Evolutionary conservation across 2,888 invertebrate species (phyloP).

Genomic region (Drosophila merina): DNA sequence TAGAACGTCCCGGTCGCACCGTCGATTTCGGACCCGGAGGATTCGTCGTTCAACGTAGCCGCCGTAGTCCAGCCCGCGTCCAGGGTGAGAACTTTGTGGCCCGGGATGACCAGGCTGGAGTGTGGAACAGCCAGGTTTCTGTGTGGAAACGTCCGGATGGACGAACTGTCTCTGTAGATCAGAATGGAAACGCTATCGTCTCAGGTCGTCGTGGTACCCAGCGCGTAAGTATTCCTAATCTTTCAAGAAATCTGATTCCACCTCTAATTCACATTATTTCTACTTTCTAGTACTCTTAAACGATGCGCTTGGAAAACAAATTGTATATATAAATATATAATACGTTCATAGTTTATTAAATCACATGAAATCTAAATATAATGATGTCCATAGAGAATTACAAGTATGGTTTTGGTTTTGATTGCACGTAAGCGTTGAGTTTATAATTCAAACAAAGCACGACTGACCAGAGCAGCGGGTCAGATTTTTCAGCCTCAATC

Average conservation of each 20-base stretch:
- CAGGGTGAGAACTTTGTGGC: conserved; percentile 64
- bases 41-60: conserved; percentile 38
- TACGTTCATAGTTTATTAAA: conserved; percentile 15
- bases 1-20: conserved; percentile 19
- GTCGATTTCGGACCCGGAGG: conserved; percentile 17
- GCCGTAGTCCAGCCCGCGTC: conserved; percentile 46
- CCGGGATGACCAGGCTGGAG: conserved; percentile 58
- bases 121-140: conserved; percentile 44
- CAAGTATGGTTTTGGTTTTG: background rate
- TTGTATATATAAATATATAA: conserved; percentile 7
- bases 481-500: conserved; percentile 80
- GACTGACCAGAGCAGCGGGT: conserved; percentile 77
- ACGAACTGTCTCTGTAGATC: conserved; percentile 54
- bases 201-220: conserved; percentile 33
- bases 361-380: conserved; percentile 24
- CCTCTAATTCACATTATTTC: background rate
- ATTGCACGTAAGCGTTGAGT: background rate
- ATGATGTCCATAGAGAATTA: conserved; percentile 1
- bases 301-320: background rate
- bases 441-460: conserved; percentile 52
- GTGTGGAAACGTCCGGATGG: conserved; percentile 67
- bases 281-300: conserved; percentile 18
- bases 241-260: background rate
- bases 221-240: conserved; percentile 6
- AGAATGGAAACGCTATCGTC: conserved; percentile 47